phyloP scores from a whole-genome alignment of 2,888 invertebrate genomes.

The Celastrina argiolus region DNA sequence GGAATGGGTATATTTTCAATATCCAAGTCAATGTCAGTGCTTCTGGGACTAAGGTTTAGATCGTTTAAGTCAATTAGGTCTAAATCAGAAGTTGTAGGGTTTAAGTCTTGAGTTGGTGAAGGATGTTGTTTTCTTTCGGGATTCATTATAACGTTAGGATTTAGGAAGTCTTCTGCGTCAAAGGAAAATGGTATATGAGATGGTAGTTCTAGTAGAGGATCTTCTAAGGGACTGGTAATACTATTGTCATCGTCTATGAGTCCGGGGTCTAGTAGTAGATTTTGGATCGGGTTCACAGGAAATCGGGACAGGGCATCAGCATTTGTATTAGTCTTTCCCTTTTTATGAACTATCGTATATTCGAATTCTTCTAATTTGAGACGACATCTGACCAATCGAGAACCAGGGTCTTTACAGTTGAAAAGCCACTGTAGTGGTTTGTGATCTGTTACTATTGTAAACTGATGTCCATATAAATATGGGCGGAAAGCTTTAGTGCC shows the following conservation, averaged over 20 bases:
- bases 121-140: background rate
- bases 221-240: background rate
- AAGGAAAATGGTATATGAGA: constrained; percentile 11
- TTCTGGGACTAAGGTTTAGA: background rate
- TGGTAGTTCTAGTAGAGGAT: constrained; percentile 5
- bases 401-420: too few relatives aligned
- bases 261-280: background rate
- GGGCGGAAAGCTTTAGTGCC: too few relatives aligned
- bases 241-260: background rate
- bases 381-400: too few relatives aligned
- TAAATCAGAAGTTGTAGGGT: background rate
- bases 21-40: background rate
- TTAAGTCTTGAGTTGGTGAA: background rate
- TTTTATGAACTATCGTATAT: background rate
- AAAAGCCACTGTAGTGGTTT: too few relatives aligned
- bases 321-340: background rate
- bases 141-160: constrained; percentile 3
- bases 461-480: too few relatives aligned
- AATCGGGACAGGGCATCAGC: constrained; percentile 5
- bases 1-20: constrained; percentile 3
- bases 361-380: too few relatives aligned
- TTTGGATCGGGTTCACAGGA: background rate
- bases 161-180: background rate
- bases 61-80: background rate
- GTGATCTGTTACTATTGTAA: too few relatives aligned